Conservation (phyloP, 92 coral and sea anemone genomes). For the Epizoanthus stellaris region DNA sequence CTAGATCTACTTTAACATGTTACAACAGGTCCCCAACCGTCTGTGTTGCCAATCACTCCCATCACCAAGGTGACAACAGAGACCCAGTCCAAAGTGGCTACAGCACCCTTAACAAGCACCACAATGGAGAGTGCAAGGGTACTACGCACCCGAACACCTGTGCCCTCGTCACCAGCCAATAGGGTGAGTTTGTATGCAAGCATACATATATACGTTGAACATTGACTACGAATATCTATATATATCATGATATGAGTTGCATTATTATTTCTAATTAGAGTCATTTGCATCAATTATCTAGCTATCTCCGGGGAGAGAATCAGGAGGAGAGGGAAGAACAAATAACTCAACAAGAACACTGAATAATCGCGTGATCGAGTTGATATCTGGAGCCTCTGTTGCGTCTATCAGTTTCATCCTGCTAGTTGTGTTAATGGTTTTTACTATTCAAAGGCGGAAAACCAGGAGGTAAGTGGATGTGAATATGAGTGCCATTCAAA, state of each 20-base stretch:
- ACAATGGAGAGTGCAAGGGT: background rate
- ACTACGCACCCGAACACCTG: background rate
- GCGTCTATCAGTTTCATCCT: background rate
- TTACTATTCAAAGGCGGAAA: background rate
- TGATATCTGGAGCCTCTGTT: constrained; percentile 17
- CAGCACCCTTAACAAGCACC: background rate
- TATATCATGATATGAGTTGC: too few species aligned
- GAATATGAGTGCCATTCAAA: too few species aligned
- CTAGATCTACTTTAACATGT: too few species aligned
- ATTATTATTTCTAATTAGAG: too few species aligned
- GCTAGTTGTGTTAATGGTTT: background rate
- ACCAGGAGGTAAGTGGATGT: background rate
- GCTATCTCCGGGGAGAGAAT: too few species aligned
- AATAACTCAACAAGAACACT: background rate
- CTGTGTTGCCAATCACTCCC: background rate
- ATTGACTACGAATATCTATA: too few species aligned
- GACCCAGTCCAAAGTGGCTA: background rate
- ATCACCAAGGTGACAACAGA: background rate
- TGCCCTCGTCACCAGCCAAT: background rate
- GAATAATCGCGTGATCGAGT: background rate
- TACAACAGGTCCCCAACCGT: constrained; percentile 1
- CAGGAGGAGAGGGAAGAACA: background rate
- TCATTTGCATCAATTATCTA: too few species aligned
- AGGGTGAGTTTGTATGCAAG: too few species aligned
- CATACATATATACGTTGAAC: too few species aligned